These are phyloP conservation scores for Argynnis bischoffii DNA, from an alignment of 2,888 invertebrate species.

Conservation along the genomic window DNA sequence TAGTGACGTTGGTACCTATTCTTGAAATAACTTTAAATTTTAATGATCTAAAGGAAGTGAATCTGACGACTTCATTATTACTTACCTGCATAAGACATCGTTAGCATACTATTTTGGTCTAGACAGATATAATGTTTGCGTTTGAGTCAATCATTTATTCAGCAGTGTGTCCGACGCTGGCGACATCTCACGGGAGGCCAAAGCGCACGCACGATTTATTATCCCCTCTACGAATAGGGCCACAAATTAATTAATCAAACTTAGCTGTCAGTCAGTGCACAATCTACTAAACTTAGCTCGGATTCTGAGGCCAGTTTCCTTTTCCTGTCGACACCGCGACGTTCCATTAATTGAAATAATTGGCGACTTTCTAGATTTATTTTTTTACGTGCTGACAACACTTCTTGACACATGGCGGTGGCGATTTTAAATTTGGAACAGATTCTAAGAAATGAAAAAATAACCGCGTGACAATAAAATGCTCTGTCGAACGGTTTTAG, in stretches of 20 bases:
- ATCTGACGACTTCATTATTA: slow-evolving; percentile 76
- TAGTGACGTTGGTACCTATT: slow-evolving; percentile 34
- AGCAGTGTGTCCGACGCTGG: slow-evolving; percentile 62
- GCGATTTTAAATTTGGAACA: slow-evolving; percentile 35
- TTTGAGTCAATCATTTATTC: slow-evolving; percentile 78
- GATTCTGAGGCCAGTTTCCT: slow-evolving; percentile 62
- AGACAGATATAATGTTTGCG: slow-evolving; percentile 70
- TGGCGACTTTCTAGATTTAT: slow-evolving; percentile 68
- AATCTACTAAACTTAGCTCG: slow-evolving; percentile 71
- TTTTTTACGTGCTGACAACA: slow-evolving; percentile 71
- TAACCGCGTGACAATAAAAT: slow-evolving; percentile 4
- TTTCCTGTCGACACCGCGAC: slow-evolving; percentile 74
- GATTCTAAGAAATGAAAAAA: slow-evolving; percentile 24
- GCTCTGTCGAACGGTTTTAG: not conserved
- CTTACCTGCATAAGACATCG: slow-evolving; percentile 78
- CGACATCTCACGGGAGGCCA: slow-evolving; percentile 79
- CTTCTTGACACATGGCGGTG: slow-evolving; percentile 45
- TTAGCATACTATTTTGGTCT: slow-evolving; percentile 77
- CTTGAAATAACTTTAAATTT: slow-evolving; percentile 58
- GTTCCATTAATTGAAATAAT: slow-evolving; percentile 80
- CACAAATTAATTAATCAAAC: slow-evolving; percentile 79
- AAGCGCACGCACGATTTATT: slow-evolving; percentile 73
- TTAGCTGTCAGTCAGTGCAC: slow-evolving; percentile 76
- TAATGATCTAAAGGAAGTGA: slow-evolving; percentile 67
- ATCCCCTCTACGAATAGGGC: slow-evolving; percentile 68